Evolutionary conservation across 2,888 invertebrate species (phyloP).

Genomic region (Dasysyrphus tricinctus): DNA sequence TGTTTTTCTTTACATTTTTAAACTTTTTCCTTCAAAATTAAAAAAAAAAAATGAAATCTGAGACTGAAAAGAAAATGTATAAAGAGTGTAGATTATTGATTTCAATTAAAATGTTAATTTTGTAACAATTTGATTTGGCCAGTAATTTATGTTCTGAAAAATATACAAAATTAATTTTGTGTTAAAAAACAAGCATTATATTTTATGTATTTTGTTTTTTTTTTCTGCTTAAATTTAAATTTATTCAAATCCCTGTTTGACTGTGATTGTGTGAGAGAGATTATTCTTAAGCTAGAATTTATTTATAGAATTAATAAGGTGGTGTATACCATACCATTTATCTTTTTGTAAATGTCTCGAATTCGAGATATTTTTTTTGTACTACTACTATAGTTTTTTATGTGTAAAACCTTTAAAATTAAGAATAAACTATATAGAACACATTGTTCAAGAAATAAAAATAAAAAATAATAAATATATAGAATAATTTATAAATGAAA

Average conservation of each 20-base stretch:
- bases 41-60: slow-evolving; percentile 43
- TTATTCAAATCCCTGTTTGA: slow-evolving; percentile 44
- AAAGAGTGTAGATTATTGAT: slow-evolving; percentile 41
- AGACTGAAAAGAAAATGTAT: slow-evolving; percentile 56
- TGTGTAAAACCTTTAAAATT: slow-evolving; percentile 7
- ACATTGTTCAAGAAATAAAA: slow-evolving; percentile 50
- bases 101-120: slow-evolving; percentile 2
- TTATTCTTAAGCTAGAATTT: slow-evolving; percentile 17
- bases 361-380: slow-evolving; percentile 49
- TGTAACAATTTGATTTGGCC: slow-evolving; percentile 19
- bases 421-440: slow-evolving; percentile 29
- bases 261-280: slow-evolving; percentile 62
- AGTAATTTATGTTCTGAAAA: slow-evolving; percentile 29
- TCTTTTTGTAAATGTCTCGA: slow-evolving; percentile 45
- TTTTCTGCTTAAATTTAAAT: not conserved
- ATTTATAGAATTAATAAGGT: not conserved
- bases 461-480: slow-evolving; percentile 33
- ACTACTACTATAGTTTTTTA: slow-evolving; percentile 29
- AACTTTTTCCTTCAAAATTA: not conserved
- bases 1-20: not conserved
- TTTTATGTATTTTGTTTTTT: slow-evolving; percentile 30
- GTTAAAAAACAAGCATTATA: slow-evolving; percentile 11
- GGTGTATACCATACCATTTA: not conserved
- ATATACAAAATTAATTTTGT: slow-evolving; percentile 12
- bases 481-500: slow-evolving; percentile 47